phyloP scores from a whole-genome alignment of 2,113 vertebrate species.

The Psettodes erumei region DNA sequence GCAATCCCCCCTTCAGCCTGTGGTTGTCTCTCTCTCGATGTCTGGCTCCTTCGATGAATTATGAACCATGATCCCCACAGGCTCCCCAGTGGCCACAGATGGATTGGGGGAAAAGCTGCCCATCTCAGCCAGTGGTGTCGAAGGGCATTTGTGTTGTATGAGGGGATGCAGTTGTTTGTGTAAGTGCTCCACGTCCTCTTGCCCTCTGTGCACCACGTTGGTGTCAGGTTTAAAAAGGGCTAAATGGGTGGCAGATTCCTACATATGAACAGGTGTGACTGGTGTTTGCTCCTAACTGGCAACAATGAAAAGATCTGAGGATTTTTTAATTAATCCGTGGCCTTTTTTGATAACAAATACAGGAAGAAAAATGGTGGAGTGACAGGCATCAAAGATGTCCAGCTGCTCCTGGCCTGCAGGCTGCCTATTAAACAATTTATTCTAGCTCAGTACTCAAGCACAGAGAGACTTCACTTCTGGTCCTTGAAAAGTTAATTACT shows the following conservation, averaged over 20 bases:
- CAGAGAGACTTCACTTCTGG: background rate
- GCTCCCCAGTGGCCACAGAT: conserved; percentile 64
- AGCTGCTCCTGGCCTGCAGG: conserved; percentile 1
- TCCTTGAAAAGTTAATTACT: conserved; percentile 45
- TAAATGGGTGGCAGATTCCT: conserved; percentile 42
- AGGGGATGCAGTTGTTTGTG: conserved; percentile 60
- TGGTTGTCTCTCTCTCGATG: conserved; percentile 63
- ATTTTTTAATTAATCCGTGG: background rate
- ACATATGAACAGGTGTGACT: conserved; percentile 52
- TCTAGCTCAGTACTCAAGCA: conserved; percentile 21
- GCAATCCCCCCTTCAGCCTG: conserved; percentile 22
- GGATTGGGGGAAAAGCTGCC: conserved; percentile 60
- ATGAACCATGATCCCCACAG: conserved; percentile 77
- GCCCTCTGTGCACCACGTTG: conserved; percentile 33
- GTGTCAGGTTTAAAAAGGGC: conserved; percentile 54
- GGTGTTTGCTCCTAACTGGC: background rate
- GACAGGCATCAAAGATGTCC: background rate
- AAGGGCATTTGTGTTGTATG: conserved; percentile 55
- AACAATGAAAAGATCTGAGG: background rate
- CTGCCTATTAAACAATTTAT: conserved; percentile 14
- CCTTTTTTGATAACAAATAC: background rate
- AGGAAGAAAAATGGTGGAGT: background rate
- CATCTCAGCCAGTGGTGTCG: conserved; percentile 56
- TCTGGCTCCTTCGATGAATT: conserved; percentile 81
- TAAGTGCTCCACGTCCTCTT: conserved; percentile 37